Conservation (phyloP, 2,888 invertebrate species). For the Torymus aiolomorphi region DNA sequence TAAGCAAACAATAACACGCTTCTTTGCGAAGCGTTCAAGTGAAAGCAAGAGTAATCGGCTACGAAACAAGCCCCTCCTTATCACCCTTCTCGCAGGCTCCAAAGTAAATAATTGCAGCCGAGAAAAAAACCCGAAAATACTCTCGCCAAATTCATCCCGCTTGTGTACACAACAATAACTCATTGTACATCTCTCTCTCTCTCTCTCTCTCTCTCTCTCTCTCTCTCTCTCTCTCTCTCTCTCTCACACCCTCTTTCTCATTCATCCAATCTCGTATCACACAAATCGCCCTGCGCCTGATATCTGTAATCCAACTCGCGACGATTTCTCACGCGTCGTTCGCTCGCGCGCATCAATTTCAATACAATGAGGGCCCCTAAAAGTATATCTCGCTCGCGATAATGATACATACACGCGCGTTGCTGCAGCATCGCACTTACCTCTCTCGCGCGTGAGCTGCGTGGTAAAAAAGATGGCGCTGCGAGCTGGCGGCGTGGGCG, state of each 20-base stretch:
- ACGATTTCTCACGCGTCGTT: constrained; percentile 38
- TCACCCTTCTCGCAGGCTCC: too few relatives aligned
- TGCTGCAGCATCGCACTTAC: neutral
- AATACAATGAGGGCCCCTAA: constrained; percentile 40
- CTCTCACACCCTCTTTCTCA: neutral
- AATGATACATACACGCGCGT: neutral
- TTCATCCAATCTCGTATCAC: constrained; percentile 18
- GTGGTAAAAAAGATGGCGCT: constrained; percentile 56
- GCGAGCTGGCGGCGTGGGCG: constrained; percentile 65
- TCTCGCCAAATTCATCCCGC: neutral
- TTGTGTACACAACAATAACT: constrained; percentile 13
- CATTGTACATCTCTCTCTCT: constrained; percentile 1
- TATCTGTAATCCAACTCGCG: constrained; percentile 34
- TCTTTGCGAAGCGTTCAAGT: neutral
- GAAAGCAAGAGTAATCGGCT: neutral
- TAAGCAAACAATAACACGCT: neutral
- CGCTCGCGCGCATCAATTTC: constrained; percentile 34
- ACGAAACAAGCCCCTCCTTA: neutral
- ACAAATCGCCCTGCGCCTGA: constrained; percentile 8
- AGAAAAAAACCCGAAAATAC: too few relatives aligned
- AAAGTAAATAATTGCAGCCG: too few relatives aligned
- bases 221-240: neutral
- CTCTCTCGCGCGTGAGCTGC: neutral
- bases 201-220: too few relatives aligned
- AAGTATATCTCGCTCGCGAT: constrained; percentile 12